These are phyloP conservation scores for Smittia sp. DNA, from an alignment of 2,888 invertebrate genomes.

Conservation along the genomic window DNA sequence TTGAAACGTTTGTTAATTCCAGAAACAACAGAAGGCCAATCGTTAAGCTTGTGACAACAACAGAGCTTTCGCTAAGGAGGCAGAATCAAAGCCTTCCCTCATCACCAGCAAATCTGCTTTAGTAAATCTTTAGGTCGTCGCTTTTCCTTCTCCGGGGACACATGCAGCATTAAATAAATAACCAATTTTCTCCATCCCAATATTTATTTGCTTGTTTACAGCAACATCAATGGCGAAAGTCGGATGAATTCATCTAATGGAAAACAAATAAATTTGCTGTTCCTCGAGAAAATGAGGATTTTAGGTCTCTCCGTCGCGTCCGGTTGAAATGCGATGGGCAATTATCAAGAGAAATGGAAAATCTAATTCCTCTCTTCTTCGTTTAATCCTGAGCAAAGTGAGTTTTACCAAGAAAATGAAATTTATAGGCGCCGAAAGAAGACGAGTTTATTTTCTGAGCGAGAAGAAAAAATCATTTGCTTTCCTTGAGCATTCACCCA, in stretches of 20 bases:
- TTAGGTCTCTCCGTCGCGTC: not conserved
- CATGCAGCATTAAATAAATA: conserved; percentile 20
- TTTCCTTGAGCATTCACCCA: no score
- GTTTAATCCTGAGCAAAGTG: no score
- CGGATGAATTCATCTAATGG: conserved; percentile 24
- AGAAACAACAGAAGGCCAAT: no score
- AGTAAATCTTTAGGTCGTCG: not conserved
- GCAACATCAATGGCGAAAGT: not conserved
- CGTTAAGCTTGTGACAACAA: no score
- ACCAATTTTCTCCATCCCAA: conserved; percentile 10
- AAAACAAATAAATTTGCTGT: conserved; percentile 35
- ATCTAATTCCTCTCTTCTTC: not conserved
- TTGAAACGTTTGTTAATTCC: no score
- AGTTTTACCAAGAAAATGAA: no score
- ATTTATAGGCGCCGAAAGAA: no score
- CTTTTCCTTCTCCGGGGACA: not conserved
- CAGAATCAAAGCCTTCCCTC: no score
- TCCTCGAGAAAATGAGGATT: not conserved
- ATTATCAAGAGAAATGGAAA: not conserved
- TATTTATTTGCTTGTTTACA: conserved; percentile 35
- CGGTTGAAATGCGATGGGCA: not conserved
- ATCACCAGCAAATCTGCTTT: no score
- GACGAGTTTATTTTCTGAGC: no score
- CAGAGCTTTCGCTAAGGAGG: no score
- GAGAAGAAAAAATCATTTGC: no score